phyloP scores from a whole-genome alignment of 2,113 vertebrate genomes.

The Vombatus ursinus region DNA sequence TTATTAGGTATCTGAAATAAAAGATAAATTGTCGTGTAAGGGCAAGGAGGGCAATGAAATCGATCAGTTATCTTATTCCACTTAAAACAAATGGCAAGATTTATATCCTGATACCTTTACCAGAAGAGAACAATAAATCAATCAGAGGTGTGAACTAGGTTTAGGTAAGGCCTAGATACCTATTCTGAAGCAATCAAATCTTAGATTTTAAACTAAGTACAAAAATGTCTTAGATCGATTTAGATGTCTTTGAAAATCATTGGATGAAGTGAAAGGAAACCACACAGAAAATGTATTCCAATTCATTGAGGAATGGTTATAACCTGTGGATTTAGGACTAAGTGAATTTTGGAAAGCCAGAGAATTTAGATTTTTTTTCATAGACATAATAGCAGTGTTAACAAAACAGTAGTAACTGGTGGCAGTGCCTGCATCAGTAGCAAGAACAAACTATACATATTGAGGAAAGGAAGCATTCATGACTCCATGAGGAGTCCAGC shows the following conservation, averaged over 20 bases:
- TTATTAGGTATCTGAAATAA: neutral
- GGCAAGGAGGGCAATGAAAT: neutral
- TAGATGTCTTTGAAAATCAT: neutral
- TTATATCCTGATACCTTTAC: neutral
- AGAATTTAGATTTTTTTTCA: neutral
- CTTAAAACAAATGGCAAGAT: neutral
- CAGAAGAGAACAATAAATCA: neutral
- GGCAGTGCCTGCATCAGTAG: neutral
- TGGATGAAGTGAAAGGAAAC: neutral
- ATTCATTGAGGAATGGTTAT: neutral
- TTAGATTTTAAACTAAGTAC: neutral
- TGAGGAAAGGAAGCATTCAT: neutral
- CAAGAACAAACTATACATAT: neutral
- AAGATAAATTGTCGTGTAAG: neutral
- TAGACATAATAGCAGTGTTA: neutral
- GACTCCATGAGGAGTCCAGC: neutral
- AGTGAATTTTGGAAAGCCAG: neutral
- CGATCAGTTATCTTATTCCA: neutral
- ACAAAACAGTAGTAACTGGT: neutral
- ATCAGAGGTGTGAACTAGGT: neutral
- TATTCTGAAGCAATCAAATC: neutral
- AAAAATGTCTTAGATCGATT: neutral
- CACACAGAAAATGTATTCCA: neutral
- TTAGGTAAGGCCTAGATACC: neutral
- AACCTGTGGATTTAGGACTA: neutral